These are phyloP conservation scores for Falco biarmicus DNA, from an alignment of 2,797 vertebrate species.

Conservation along the genomic window DNA sequence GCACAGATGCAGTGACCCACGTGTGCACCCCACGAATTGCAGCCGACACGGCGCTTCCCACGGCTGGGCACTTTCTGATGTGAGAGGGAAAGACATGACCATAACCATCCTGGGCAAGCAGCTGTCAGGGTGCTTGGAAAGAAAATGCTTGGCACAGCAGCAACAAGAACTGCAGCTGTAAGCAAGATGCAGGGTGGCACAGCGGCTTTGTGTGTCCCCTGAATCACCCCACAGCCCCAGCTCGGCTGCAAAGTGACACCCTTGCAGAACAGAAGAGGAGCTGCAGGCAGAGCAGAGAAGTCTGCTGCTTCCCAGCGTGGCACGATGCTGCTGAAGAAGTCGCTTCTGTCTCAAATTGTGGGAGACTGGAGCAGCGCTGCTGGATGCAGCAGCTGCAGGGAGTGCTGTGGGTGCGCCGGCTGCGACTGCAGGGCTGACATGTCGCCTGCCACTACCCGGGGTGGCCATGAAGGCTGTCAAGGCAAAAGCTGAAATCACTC, in stretches of 20 bases:
- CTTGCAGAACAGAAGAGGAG: rapidly evolving
- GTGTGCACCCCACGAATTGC: rapidly evolving
- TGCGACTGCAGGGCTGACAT: rapidly evolving
- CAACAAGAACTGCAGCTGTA: neutral
- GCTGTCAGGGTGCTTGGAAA: neutral
- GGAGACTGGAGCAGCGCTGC: neutral
- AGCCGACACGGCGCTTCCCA: rapidly evolving
- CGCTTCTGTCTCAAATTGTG: rapidly evolving
- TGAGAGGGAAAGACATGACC: neutral
- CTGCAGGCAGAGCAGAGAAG: neutral
- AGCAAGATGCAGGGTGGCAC: neutral
- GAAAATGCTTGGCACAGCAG: neutral
- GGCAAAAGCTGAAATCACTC: neutral
- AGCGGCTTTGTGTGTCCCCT: rapidly evolving
- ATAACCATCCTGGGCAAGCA: rapidly evolving
- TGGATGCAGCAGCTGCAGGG: rapidly evolving
- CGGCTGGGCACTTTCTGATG: neutral
- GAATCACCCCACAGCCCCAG: neutral
- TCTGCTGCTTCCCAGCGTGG: neutral
- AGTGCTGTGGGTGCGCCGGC: rapidly evolving
- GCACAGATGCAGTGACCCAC: rapidly evolving
- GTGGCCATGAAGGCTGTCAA: rapidly evolving
- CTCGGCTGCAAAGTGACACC: neutral
- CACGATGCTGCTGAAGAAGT: neutral
- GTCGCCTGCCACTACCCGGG: neutral